Percentiles rank a stretch among this genome's conserved stretches.
Evolutionary conservation across 2,888 invertebrate genomes (phyloP).

Genomic region (Nomada ruficornis): DNA sequence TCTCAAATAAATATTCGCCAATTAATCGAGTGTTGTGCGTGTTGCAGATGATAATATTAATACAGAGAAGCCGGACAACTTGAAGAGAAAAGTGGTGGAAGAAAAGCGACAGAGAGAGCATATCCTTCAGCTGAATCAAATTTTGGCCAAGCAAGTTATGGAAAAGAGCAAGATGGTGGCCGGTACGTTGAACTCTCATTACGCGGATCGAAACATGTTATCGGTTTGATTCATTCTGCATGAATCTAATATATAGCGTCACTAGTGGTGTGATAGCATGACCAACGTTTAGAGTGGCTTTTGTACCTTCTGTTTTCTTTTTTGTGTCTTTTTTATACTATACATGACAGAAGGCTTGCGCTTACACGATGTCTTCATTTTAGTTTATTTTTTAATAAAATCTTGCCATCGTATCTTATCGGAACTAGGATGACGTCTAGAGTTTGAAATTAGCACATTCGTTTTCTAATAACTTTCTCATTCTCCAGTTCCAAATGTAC

Average conservation of each 20-base stretch:
- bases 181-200: conserved; percentile 87
- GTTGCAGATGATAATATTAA: conserved; percentile 76
- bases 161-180: conserved; percentile 98
- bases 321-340: no score
- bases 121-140: conserved; percentile 95
- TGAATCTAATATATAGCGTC: conserved; percentile 40
- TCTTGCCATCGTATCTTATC: not conserved
- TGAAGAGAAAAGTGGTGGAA: conserved; percentile 91
- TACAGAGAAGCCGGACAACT: conserved; percentile 81
- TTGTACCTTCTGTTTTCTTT: conserved; percentile 31
- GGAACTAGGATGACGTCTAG: not conserved
- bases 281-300: conserved; percentile 47
- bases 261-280: conserved; percentile 64
- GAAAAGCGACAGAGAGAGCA: conserved; percentile 96
- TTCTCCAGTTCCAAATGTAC: not conserved
- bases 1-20: no score
- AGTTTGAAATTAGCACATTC: not conserved
- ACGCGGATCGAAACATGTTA: conserved; percentile 4
- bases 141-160: conserved; percentile 96
- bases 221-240: conserved; percentile 56
- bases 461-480: not conserved
- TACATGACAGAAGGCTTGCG: conserved; percentile 28
- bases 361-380: conserved; percentile 19
- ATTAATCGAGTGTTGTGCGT: not conserved
- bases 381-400: not conserved